Base-by-base conservation (phyloP, 2,888 invertebrate species). In the Argyra leucocephala region DNA sequence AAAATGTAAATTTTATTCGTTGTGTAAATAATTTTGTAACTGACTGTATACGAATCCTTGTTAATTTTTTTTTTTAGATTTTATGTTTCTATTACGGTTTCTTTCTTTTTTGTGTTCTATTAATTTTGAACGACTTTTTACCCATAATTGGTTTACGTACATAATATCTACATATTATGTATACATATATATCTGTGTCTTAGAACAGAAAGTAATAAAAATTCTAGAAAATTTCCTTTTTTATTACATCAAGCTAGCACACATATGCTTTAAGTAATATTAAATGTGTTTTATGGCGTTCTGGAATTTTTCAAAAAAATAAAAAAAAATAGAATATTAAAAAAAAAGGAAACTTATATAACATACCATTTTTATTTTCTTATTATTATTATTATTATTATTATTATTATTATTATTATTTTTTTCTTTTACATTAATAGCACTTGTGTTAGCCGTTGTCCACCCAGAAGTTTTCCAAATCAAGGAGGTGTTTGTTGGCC, bases 371-470 rank as follows among this genome's bases (percentile, higher is more conserved):
- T 21, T 58, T 15, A 15, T 58, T 22, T 62, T 60, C 58, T 64
- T 22, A 37, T 36, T 18, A 26, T 48, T 22, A 37, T 63, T 57
- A 24, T 59, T 18, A 48, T n/a, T 65, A 26, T 21, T 58, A 22
- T 60, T 37, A 61, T 22, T 61, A 65, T 37, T 23, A 63, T 60
- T 22, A 36, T 64, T 26, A 61, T 36, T 62, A 23, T 58, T 58
- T 24, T 36, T 58, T 62, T 24, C 24, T 57, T 26, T 57, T 22
- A 58, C 69, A 68, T 66, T 77, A 81, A 4, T 79, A 92, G 92
- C 74, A 87, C 89, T 23, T 93, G 93, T 76, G 90, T 93, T 3
- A 89, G 89, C 69, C 85, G 88, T 63, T 93, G 93, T 75, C 93
- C 93, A 9, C 90, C 90, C 18, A 84, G 91, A 71, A 92, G 91